These are phyloP conservation scores for Callaeas wilsoni DNA, from an alignment of 2,113 vertebrate genomes.

Conservation along the genomic window DNA sequence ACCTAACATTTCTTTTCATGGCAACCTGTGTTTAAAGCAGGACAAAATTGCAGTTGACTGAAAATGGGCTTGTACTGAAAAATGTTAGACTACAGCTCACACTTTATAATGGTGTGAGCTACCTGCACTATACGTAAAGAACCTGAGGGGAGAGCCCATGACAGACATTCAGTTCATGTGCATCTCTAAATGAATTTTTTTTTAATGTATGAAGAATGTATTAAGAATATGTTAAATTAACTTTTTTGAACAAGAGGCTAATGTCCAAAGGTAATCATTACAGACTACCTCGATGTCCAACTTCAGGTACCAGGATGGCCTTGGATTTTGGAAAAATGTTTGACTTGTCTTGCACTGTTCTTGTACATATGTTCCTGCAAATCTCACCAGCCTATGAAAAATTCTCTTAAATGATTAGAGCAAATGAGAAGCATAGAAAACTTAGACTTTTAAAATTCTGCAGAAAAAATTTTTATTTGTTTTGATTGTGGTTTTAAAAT, in stretches of 20 bases:
- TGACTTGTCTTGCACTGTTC: not conserved
- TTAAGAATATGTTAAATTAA: not conserved
- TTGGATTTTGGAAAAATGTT: not conserved
- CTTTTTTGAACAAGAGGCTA: not conserved
- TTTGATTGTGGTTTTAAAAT: not conserved
- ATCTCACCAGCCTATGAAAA: not conserved
- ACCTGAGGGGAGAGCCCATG: not conserved
- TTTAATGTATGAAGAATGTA: not conserved
- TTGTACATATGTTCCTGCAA: not conserved
- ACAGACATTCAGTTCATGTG: not conserved
- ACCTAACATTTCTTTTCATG: not conserved
- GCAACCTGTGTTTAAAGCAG: not conserved
- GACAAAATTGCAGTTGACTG: not conserved
- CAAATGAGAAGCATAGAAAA: not conserved
- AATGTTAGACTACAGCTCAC: not conserved
- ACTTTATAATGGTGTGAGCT: not conserved
- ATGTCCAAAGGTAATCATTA: not conserved
- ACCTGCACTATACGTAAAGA: not conserved
- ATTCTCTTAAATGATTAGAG: not conserved
- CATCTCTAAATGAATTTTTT: not conserved
- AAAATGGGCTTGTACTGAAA: not conserved
- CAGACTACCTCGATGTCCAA: not conserved
- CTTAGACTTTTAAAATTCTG: not conserved
- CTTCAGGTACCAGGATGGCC: not conserved
- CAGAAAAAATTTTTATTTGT: not conserved